Evolutionary conservation across 1,140 invertebrate genomes (phyloP).

Genomic region (Aleiodes sp.): DNA sequence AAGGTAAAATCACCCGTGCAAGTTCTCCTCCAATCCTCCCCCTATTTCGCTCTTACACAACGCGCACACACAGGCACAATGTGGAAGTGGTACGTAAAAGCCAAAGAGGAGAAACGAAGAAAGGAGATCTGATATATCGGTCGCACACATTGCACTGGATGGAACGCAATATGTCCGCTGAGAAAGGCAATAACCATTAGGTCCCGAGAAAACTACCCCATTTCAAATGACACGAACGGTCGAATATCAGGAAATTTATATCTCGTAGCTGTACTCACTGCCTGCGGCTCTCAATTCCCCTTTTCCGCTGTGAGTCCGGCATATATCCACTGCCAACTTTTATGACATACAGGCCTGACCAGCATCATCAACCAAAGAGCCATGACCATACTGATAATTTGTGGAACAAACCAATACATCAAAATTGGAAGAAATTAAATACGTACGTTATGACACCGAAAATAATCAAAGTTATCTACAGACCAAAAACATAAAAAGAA

Average conservation of each 20-base stretch:
- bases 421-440: neutral
- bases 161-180: conserved; percentile 72
- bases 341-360: neutral
- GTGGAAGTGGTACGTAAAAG: neutral
- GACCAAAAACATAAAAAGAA: neutral
- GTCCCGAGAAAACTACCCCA: conserved; percentile 71
- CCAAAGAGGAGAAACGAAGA: conserved; percentile 43
- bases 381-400: neutral
- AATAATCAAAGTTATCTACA: neutral
- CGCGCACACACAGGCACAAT: neutral
- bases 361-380: neutral
- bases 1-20: conserved; percentile 21
- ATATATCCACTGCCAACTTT: neutral
- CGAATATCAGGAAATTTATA: conserved; percentile 72
- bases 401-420: neutral
- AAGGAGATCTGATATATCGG: conserved; percentile 66
- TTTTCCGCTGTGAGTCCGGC: conserved; percentile 1
- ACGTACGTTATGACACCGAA: neutral
- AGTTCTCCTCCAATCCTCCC: neutral
- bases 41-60: neutral
- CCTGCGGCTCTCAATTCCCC: conserved; percentile 1
- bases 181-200: conserved; percentile 74
- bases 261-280: conserved; percentile 38
- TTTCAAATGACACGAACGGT: conserved; percentile 70
- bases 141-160: conserved; percentile 71